Evolutionary conservation across 1,140 invertebrate species (phyloP).

Genomic region (Caligus rogercresseyi): DNA sequence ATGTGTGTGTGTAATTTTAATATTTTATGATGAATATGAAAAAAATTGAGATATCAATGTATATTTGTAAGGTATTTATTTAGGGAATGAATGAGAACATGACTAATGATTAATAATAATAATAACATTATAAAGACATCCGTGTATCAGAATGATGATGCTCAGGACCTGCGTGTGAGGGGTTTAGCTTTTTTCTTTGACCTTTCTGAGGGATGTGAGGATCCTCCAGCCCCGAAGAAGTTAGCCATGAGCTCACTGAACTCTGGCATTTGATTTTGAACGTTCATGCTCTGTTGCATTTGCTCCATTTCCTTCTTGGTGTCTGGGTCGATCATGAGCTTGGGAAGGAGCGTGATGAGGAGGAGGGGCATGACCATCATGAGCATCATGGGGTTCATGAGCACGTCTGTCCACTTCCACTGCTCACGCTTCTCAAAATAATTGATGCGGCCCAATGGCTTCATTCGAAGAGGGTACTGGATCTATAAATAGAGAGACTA

Average conservation of each 20-base stretch:
- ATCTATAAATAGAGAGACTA: constrained; percentile 38
- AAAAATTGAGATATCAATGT: no score
- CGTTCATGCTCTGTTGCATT: constrained; percentile 58
- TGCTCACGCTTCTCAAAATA: constrained; percentile 89
- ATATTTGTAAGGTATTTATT: no score
- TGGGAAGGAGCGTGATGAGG: constrained; percentile 77
- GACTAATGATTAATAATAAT: no score
- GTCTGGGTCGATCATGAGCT: constrained; percentile 57
- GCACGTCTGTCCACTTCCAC: constrained; percentile 80
- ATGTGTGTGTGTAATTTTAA: no score
- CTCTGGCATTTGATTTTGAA: constrained; percentile 46
- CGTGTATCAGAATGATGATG: not conserved
- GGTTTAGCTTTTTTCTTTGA: constrained; percentile 12
- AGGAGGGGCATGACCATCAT: constrained; percentile 89
- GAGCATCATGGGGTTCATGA: constrained; percentile 91
- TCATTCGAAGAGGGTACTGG: constrained; percentile 75
- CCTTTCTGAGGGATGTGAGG: not conserved
- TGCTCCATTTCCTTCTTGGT: constrained; percentile 60
- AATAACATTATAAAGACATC: no score
- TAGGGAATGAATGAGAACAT: no score
- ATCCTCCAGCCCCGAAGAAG: constrained; percentile 46
- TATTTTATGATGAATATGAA: no score
- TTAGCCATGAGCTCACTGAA: constrained; percentile 73
- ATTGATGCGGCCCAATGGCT: constrained; percentile 53
- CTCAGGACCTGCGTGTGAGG: not conserved